Percentiles rank a stretch among this genome's conserved stretches.
Evolutionary conservation across 1,140 invertebrate species (phyloP).

Genomic region (Drosophila lini): DNA sequence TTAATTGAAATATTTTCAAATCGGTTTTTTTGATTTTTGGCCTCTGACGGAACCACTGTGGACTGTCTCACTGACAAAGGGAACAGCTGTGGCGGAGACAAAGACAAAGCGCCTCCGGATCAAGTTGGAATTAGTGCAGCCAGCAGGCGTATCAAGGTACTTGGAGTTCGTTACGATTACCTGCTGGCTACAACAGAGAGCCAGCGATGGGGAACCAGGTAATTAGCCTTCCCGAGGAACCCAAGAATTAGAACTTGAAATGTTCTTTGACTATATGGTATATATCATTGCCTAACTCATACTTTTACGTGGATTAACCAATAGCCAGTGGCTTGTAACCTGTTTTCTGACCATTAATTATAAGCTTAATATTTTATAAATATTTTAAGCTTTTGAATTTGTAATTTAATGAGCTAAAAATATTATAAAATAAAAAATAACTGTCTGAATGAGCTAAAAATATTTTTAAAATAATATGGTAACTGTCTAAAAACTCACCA

Average conservation of each 20-base stretch:
- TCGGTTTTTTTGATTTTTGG: no score
- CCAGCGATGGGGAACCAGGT: slow-evolving; percentile 44
- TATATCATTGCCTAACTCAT: not conserved
- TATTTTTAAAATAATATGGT: not conserved
- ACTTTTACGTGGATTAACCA: not conserved
- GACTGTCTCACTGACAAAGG: slow-evolving; percentile 10
- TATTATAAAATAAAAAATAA: no score
- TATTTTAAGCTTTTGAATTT: not conserved
- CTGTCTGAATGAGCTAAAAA: not conserved
- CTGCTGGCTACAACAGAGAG: slow-evolving; percentile 17
- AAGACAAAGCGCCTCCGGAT: slow-evolving; percentile 47
- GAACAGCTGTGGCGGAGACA: slow-evolving; percentile 61
- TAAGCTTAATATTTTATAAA: not conserved
- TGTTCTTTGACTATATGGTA: slow-evolving; percentile 3
- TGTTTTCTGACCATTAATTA: not conserved
- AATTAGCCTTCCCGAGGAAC: slow-evolving; percentile 32
- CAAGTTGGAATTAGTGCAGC: slow-evolving; percentile 69
- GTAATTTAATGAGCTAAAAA: not conserved
- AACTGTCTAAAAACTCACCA: not conserved
- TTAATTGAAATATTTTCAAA: no score
- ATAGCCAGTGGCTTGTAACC: not conserved
- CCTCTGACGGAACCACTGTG: no score
- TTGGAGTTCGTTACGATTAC: slow-evolving; percentile 23
- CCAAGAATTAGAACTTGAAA: slow-evolving; percentile 24
- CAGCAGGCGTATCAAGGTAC: slow-evolving; percentile 67